These are phyloP conservation scores for Ptychochromis oligacanthus DNA, from an alignment of 2,113 vertebrate species.

Conservation along the genomic window DNA sequence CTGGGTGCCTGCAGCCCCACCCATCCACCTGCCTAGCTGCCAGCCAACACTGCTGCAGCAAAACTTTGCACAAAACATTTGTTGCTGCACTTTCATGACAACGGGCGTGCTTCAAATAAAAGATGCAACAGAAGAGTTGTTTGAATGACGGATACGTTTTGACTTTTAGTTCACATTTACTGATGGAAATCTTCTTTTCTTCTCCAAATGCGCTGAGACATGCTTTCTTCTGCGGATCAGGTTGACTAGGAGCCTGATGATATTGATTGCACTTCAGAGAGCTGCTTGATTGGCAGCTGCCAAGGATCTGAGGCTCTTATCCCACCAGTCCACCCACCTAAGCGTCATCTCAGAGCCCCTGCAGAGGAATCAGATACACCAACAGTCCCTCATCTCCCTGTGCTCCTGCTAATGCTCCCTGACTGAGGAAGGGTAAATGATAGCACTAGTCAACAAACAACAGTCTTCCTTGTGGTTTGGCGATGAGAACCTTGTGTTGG, in stretches of 20 bases:
- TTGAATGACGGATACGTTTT: constrained; percentile 49
- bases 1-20: constrained; percentile 45
- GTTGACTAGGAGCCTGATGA: constrained; percentile 49
- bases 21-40: constrained; percentile 10
- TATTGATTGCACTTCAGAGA: constrained; percentile 72
- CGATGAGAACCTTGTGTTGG: neutral
- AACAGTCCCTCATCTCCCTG: constrained; percentile 46
- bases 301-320: constrained; percentile 57
- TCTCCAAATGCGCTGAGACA: constrained; percentile 47
- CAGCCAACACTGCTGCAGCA: neutral
- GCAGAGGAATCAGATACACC: constrained; percentile 66
- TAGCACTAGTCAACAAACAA: constrained; percentile 62
- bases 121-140: constrained; percentile 19
- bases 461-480: constrained; percentile 57
- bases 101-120: constrained; percentile 37
- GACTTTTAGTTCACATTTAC: constrained; percentile 48
- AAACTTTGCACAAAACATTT: constrained; percentile 33
- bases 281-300: constrained; percentile 72
- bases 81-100: constrained; percentile 10
- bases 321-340: constrained; percentile 40
- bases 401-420: constrained; percentile 57
- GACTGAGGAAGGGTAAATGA: constrained; percentile 57
- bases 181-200: constrained; percentile 36
- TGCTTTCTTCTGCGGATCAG: constrained; percentile 52
- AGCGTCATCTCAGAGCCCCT: constrained; percentile 35